phyloP scores from a whole-genome alignment of 1,140 invertebrate species.

The Hormaphis cornu region DNA sequence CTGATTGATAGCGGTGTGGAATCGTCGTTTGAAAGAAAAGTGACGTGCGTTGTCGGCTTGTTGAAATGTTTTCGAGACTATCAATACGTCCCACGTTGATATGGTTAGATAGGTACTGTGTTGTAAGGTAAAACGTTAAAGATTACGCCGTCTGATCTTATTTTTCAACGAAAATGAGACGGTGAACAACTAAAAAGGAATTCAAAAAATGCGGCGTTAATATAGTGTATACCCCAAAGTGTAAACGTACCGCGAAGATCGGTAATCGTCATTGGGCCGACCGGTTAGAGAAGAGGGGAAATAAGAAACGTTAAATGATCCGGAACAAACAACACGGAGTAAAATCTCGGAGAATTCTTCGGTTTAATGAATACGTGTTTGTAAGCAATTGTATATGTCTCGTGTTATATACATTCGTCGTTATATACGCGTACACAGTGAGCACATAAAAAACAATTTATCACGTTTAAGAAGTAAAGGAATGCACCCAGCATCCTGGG shows the following conservation, averaged over 20 bases:
- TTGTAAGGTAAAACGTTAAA: slow-evolving; percentile 1
- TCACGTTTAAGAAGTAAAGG: slow-evolving; percentile 4
- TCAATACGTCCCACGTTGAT: too few species aligned
- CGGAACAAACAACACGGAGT: slow-evolving; percentile 28
- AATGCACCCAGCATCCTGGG: too few species aligned
- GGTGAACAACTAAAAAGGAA: neutral
- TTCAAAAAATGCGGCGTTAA: slow-evolving; percentile 8
- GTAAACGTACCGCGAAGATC: slow-evolving; percentile 27
- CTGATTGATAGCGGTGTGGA: too few species aligned
- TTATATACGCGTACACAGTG: too few species aligned
- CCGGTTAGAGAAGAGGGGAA: neutral
- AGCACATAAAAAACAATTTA: slow-evolving; percentile 8
- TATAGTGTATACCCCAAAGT: slow-evolving; percentile 10
- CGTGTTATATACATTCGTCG: neutral
- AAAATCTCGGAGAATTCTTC: slow-evolving; percentile 23
- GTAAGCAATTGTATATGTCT: too few species aligned
- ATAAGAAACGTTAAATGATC: slow-evolving; percentile 26
- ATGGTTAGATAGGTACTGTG: too few species aligned
- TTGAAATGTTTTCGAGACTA: too few species aligned
- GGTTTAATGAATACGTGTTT: too few species aligned
- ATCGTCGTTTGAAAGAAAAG: too few species aligned
- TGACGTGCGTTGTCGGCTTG: too few species aligned
- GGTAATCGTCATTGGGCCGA: slow-evolving; percentile 7
- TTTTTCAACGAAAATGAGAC: neutral
- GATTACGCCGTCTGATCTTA: too few species aligned